Evolutionary conservation across 2,888 invertebrate species (phyloP).

Genomic region (Cantharis nigra): DNA sequence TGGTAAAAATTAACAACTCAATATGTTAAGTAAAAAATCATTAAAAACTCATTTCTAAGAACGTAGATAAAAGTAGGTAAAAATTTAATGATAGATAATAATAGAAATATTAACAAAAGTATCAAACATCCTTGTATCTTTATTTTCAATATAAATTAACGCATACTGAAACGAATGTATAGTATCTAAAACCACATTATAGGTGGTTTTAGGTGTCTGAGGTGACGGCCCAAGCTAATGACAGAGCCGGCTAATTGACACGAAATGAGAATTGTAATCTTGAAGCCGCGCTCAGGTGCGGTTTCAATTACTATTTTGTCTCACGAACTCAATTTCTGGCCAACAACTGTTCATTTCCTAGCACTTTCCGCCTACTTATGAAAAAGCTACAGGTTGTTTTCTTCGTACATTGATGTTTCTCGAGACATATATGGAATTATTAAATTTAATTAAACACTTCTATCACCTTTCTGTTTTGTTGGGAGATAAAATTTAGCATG

Average conservation of each 20-base stretch:
- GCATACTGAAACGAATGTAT: not conserved
- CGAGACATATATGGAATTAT: not conserved
- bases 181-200: slow-evolving; percentile 10
- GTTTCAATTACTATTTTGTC: slow-evolving; percentile 53
- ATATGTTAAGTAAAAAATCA: not conserved
- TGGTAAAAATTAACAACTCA: not conserved
- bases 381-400: slow-evolving; percentile 31
- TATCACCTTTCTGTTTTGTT: not conserved
- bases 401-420: not conserved
- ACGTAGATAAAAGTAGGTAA: not conserved
- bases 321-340: slow-evolving; percentile 53
- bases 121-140: not conserved
- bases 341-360: slow-evolving; percentile 48
- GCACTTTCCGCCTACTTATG: slow-evolving; percentile 33
- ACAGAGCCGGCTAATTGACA: slow-evolving; percentile 56
- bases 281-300: slow-evolving; percentile 50
- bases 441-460: not conserved
- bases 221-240: slow-evolving; percentile 51
- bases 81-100: not conserved
- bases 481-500: not conserved
- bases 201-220: slow-evolving; percentile 37
- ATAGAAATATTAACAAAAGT: not conserved
- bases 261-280: slow-evolving; percentile 56
- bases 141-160: not conserved
- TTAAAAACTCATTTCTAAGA: not conserved